Evolutionary conservation across 2,888 invertebrate species (phyloP), one percentile per base, ranked within the genome.

Genomic region (Tachina fera): DNA sequence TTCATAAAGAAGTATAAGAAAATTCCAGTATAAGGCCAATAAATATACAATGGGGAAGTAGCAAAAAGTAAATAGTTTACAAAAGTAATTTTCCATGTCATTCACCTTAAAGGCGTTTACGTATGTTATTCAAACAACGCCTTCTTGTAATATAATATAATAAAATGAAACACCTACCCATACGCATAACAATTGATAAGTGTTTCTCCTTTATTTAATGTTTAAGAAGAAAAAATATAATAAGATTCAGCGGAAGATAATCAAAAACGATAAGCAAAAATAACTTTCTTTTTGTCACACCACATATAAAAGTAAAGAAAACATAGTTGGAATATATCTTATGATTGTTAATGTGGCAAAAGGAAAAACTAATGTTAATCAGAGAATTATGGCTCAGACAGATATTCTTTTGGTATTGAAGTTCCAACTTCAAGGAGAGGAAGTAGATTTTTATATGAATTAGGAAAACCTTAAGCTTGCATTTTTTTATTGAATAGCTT

Each of bases 51-150:
- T 65, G 19, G 45, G 13, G 58, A 47, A 58, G 41, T 53, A 39
- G 19, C 14, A 43, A 58, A 71, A 41, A 16, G 31, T 41, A 71
- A 67, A 71, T 60, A 75, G 70, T 70, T 75, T 16, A 70, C 56
- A 65, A 71, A 80, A 80, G 79, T 71, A 75, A 79, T 84, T 79
- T 70, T 79, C 78, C 83, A 78, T 83, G 79, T 79, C 83, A 74
- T 78, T 79, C 78, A 79, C 68, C 78, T 75, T 51, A 61, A 71
- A 65, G 75, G 84, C 79, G 79, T 75, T 71, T 75, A 51, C 56
- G 43, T 68, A 75, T 49, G 70, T 70, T 53, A 70, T 49, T 74
- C 49, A 39, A 68, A 74, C 60, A 70, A 74, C 71, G 75, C 81
- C 75, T 68, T 63, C 45, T 39, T 39, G 45, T n/a, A 75, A 75